These are phyloP conservation scores for Lucilia cuprina DNA, from an alignment of 1,140 invertebrate genomes.

Conservation along the genomic window DNA sequence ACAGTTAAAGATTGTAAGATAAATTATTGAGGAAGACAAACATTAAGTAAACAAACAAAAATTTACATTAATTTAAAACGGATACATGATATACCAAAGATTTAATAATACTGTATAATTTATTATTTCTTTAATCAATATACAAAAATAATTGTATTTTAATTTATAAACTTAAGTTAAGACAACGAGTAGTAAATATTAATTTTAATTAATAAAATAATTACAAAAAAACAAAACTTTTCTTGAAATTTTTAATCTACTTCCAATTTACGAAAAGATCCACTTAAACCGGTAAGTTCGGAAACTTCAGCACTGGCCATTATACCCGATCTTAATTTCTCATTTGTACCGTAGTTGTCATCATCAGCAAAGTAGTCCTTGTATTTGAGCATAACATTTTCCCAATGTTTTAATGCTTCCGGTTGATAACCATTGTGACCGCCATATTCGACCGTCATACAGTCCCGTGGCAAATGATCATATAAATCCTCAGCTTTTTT, in stretches of 20 bases:
- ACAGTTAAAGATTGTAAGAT: background rate
- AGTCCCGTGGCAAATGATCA: constrained; percentile 64
- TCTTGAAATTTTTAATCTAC: constrained; percentile 44
- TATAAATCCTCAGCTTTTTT: constrained; percentile 63
- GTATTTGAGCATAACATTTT: constrained; percentile 62
- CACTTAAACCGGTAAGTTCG: constrained; percentile 55
- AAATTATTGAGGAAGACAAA: background rate
- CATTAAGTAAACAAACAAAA: background rate
- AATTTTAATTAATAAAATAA: constrained; percentile 3
- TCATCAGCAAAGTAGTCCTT: constrained; percentile 65
- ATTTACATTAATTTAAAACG: background rate
- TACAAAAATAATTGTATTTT: constrained; percentile 13
- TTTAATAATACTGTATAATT: background rate
- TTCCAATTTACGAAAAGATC: constrained; percentile 65
- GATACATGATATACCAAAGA: background rate
- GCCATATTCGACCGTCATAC: constrained; percentile 68
- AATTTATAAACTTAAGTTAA: background rate
- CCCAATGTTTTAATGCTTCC: constrained; percentile 65
- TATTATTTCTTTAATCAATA: background rate
- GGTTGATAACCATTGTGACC: constrained; percentile 63
- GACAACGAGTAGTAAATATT: constrained; percentile 21
- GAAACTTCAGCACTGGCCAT: constrained; percentile 47
- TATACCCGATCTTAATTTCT: constrained; percentile 63
- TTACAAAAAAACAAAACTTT: background rate
- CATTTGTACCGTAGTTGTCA: constrained; percentile 66